Conservation (phyloP, 2,797 vertebrate genomes). For the Cuniculus paca region DNA sequence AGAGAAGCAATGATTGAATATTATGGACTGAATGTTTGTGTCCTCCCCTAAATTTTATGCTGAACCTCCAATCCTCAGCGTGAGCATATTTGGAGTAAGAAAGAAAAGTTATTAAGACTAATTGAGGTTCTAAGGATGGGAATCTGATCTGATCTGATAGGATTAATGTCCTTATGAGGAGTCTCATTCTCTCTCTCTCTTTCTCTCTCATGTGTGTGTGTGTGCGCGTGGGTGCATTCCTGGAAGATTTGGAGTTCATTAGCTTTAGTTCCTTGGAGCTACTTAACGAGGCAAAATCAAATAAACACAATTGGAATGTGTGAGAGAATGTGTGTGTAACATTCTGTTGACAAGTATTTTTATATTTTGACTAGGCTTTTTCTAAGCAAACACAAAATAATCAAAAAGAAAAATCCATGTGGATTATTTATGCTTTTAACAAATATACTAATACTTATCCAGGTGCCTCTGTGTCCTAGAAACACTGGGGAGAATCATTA, state of each 20-base stretch:
- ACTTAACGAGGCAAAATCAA: not conserved
- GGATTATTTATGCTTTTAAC: slow-evolving; percentile 96
- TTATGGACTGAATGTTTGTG: not conserved
- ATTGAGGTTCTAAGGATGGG: not conserved
- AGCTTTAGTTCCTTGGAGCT: not conserved
- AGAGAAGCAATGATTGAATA: not conserved
- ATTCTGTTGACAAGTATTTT: not conserved
- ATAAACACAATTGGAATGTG: not conserved
- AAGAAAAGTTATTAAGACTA: not conserved
- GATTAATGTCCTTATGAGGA: not conserved
- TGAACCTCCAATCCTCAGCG: not conserved
- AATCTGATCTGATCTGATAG: not conserved
- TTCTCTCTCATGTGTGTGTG: not conserved
- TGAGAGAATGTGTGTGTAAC: not conserved
- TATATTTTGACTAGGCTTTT: slow-evolving; percentile 77
- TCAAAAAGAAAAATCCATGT: slow-evolving; percentile 92
- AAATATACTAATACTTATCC: slow-evolving; percentile 95
- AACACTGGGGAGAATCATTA: accelerated
- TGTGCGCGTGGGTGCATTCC: not conserved
- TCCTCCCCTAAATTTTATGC: not conserved
- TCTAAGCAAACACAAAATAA: slow-evolving; percentile 89
- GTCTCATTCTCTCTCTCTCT: not conserved
- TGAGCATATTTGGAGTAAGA: not conserved
- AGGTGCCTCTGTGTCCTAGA: slow-evolving; percentile 13
- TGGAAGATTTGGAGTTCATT: not conserved